Percentiles rank a stretch among this genome's conserved stretches.
Conservation (phyloP, 1,140 invertebrate species). For the Aradophagus sp. region DNA sequence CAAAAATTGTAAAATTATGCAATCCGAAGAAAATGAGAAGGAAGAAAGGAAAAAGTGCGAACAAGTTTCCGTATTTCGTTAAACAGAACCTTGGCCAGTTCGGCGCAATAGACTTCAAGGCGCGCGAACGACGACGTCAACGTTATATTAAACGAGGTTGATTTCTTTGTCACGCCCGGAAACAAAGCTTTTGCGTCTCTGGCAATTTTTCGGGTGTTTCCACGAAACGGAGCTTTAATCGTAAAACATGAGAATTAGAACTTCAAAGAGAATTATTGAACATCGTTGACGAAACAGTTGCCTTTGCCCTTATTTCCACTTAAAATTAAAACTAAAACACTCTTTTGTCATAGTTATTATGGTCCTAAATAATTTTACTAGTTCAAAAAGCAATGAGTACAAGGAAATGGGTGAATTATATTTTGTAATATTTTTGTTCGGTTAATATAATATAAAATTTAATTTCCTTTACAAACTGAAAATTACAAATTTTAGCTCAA, state of each 20-base stretch:
- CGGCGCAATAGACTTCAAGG: constrained; percentile 30
- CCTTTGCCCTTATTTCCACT: too few species aligned
- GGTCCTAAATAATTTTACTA: too few species aligned
- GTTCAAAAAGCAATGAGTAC: too few species aligned
- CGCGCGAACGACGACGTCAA: constrained; percentile 37
- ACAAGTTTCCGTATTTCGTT: not conserved
- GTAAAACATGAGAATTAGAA: constrained; percentile 31
- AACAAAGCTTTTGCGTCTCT: constrained; percentile 51
- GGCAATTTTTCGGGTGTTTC: constrained; percentile 56
- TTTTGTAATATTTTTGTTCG: too few species aligned
- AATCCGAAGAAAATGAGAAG: not conserved
- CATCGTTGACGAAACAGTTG: too few species aligned
- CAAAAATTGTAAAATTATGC: not conserved
- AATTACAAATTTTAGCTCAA: too few species aligned
- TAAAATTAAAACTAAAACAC: too few species aligned
- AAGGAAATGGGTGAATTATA: too few species aligned
- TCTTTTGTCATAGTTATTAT: too few species aligned
- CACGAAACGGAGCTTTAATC: constrained; percentile 31
- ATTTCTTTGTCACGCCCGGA: constrained; percentile 59
- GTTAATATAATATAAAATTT: too few species aligned
- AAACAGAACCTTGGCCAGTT: constrained; percentile 30
- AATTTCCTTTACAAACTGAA: too few species aligned
- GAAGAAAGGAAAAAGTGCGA: not conserved
- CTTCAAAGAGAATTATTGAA: too few species aligned
- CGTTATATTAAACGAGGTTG: constrained; percentile 39